A percentile compares a stretch with the other conserved stretches of the same genome.
phyloP scores from a whole-genome alignment of 2,797 vertebrate species.

The Macrochelys suwanniensis region DNA sequence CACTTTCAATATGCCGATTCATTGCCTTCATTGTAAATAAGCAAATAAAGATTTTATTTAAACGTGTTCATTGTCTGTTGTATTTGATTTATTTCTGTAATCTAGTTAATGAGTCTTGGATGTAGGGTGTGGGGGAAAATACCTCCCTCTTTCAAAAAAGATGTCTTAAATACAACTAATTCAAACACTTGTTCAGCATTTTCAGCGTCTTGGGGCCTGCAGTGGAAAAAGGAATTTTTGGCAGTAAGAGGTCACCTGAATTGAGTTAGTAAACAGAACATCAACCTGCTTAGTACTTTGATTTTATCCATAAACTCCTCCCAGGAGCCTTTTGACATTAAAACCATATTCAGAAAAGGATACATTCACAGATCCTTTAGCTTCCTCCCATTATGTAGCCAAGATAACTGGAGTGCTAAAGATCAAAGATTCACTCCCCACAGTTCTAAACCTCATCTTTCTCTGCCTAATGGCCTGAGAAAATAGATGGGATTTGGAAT shows the following conservation, averaged over 20 bases:
- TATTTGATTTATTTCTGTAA: not conserved
- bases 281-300: not conserved
- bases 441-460: not conserved
- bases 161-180: not conserved
- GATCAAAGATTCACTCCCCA: not conserved
- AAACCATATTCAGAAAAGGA: not conserved
- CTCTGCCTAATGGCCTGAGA: not conserved
- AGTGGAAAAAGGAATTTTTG: not conserved
- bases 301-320: not conserved
- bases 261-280: not conserved
- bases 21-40: conserved; percentile 79
- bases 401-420: not conserved
- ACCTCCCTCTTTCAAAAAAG: fast-evolving
- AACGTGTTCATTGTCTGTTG: conserved; percentile 13
- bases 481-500: not conserved
- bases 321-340: not conserved
- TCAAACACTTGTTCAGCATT: not conserved
- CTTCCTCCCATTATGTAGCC: not conserved
- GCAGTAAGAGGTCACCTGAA: not conserved
- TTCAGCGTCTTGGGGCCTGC: not conserved
- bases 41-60: conserved; percentile 80
- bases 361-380: not conserved
- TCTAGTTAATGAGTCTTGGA: not conserved
- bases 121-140: not conserved
- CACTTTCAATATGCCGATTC: conserved; percentile 54